phyloP scores from a whole-genome alignment of 2,113 vertebrate species.

The Furnarius figulus region DNA sequence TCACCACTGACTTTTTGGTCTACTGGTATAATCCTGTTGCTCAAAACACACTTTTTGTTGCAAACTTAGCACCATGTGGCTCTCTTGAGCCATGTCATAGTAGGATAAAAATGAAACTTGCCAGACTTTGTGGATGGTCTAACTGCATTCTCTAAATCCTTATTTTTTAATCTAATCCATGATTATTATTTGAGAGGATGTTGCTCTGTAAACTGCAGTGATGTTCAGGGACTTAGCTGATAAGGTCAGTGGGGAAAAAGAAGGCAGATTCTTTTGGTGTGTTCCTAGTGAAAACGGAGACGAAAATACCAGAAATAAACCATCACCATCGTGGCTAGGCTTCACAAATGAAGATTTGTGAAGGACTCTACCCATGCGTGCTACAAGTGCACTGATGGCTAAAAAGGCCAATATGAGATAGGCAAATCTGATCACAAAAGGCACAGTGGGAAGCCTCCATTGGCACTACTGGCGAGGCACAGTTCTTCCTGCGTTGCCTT shows the following conservation, averaged over 20 bases:
- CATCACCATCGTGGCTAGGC: too few relatives aligned
- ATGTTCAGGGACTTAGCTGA: background rate
- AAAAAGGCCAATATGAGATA: too few relatives aligned
- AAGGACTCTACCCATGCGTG: too few relatives aligned
- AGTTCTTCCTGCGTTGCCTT: too few relatives aligned
- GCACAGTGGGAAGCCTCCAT: too few relatives aligned
- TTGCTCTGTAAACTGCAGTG: background rate
- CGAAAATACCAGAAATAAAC: background rate
- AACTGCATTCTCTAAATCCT: background rate
- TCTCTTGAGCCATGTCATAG: background rate
- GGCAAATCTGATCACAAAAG: too few relatives aligned
- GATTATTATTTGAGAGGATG: background rate
- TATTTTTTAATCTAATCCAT: background rate
- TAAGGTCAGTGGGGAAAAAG: background rate
- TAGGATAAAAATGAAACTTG: background rate
- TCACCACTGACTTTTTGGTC: background rate
- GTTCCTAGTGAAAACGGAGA: background rate
- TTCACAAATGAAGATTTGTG: too few relatives aligned
- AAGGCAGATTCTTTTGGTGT: background rate
- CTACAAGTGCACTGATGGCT: too few relatives aligned
- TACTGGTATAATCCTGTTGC: background rate
- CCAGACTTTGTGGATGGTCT: background rate
- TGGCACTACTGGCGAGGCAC: too few relatives aligned
- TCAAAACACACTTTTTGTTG: fast-evolving
- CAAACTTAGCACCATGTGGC: background rate